Conservation (phyloP, 1,140 invertebrate species). For the roundworm (Caenorhabditis elegans) region WBcel235 BX284606.5:12392501-12393000, state of each 20-base stretch:
- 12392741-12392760: neutral
- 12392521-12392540: neutral
- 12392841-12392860: too few relatives aligned
- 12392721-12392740: neutral
- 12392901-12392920: too few relatives aligned
- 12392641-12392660: neutral
- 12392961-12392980: too few relatives aligned
- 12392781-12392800: too few relatives aligned
- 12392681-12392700: slow-evolving; percentile 8
- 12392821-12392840: too few relatives aligned
- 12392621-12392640: slow-evolving; percentile 10
- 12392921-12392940: too few relatives aligned
- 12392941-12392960: too few relatives aligned
- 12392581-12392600: neutral
- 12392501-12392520: neutral
- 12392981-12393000: too few relatives aligned
- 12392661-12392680: neutral
- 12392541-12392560: neutral
- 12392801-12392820: too few relatives aligned
- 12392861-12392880: too few relatives aligned
- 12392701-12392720: slow-evolving; percentile 5
- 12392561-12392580: neutral
- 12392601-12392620: slow-evolving; percentile 26
- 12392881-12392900: too few relatives aligned
- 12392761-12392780: neutral